Percentiles rank a stretch among this genome's conserved stretches.
Evolutionary conservation across 2,797 vertebrate species (phyloP).

Genomic region (Ptychadena robeensis): DNA sequence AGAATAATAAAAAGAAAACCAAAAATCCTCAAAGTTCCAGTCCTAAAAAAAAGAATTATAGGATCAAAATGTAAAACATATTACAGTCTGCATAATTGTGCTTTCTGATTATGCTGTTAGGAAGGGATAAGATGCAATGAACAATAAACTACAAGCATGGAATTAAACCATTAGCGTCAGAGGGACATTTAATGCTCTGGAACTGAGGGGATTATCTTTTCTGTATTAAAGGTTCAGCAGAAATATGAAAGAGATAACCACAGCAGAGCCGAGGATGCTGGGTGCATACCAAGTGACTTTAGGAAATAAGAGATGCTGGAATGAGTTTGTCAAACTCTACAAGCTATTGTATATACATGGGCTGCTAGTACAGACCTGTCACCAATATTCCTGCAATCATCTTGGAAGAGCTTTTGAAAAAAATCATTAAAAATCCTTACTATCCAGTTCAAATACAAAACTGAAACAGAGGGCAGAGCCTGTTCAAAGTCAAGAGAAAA

Average conservation of each 20-base stretch:
- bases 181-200: slow-evolving; percentile 56
- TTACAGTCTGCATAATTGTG: slow-evolving; percentile 30
- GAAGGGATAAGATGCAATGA: slow-evolving; percentile 54
- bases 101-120: slow-evolving; percentile 47
- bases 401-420: not conserved
- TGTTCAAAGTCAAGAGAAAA: not conserved
- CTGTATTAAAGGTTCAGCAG: slow-evolving; percentile 57
- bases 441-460: not conserved
- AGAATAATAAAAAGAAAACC: not conserved
- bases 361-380: slow-evolving; percentile 29
- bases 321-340: slow-evolving; percentile 35
- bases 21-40: not conserved
- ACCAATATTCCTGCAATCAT: slow-evolving; percentile 6
- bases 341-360: slow-evolving; percentile 17
- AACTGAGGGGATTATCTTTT: slow-evolving; percentile 59
- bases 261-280: slow-evolving; percentile 24
- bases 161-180: slow-evolving; percentile 57
- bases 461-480: not conserved
- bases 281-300: slow-evolving; percentile 51
- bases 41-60: slow-evolving; percentile 15
- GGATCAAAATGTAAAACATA: slow-evolving; percentile 39
- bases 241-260: slow-evolving; percentile 52
- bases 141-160: slow-evolving; percentile 56
- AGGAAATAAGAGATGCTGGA: slow-evolving; percentile 12
- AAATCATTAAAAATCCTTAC: not conserved